phyloP scores from a whole-genome alignment of 2,113 vertebrate genomes.

The Tretioscincus oriximinensis region DNA sequence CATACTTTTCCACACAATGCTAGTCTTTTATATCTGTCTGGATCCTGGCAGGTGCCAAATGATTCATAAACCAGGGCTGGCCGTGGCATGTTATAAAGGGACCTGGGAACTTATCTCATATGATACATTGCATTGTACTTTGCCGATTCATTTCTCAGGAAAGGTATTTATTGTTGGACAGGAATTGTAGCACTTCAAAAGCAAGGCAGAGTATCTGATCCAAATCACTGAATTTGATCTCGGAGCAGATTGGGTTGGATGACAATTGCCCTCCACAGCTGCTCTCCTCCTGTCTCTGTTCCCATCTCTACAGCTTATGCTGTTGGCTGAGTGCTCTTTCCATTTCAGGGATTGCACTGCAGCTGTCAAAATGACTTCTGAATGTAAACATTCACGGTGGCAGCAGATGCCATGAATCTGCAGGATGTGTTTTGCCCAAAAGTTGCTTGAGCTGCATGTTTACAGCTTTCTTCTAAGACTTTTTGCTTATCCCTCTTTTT shows the following conservation, averaged over 20 bases:
- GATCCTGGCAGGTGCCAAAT: background rate
- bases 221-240: background rate
- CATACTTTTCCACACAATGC: no score
- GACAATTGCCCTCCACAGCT: background rate
- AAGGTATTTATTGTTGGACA: background rate
- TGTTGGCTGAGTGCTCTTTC: background rate
- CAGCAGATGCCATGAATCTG: background rate
- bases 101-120: background rate
- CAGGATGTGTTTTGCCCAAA: background rate
- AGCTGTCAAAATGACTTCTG: background rate
- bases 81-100: background rate
- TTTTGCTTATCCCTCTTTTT: background rate
- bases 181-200: background rate
- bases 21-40: background rate
- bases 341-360: background rate
- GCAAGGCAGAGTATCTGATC: background rate
- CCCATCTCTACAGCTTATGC: background rate
- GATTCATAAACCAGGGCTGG: background rate
- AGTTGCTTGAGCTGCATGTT: background rate
- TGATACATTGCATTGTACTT: background rate
- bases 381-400: background rate
- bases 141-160: background rate
- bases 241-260: background rate
- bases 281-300: background rate
- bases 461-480: background rate